Evolutionary conservation across 1,140 invertebrate genomes (phyloP).

Genomic region (Scaptomyza hsui): DNA sequence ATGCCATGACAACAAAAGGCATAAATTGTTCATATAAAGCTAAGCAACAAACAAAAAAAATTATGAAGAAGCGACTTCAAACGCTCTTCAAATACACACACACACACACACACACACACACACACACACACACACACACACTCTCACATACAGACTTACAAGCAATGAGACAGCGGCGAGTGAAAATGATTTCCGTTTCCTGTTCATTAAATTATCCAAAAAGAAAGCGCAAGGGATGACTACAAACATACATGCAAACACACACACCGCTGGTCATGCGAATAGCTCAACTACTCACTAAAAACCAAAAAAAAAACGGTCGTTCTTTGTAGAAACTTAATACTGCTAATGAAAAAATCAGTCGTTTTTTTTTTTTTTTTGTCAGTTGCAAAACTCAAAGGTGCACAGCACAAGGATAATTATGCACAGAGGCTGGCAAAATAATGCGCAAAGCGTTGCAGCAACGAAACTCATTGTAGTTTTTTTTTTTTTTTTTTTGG

Average conservation of each 20-base stretch:
- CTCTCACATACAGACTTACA: neutral
- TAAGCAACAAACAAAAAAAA: slow-evolving; percentile 6
- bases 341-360: neutral
- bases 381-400: no score
- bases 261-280: neutral
- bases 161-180: slow-evolving; percentile 14
- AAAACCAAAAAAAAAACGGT: neutral
- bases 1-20: slow-evolving; percentile 15
- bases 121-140: slow-evolving; percentile 11
- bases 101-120: slow-evolving; percentile 17
- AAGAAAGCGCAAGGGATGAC: slow-evolving; percentile 60
- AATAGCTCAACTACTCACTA: neutral
- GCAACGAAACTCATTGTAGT: no score
- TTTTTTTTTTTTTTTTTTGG: no score
- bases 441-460: no score
- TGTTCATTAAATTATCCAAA: slow-evolving; percentile 74
- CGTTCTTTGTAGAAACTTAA: neutral
- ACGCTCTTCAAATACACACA: neutral
- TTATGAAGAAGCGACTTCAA: neutral
- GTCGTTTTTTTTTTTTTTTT: no score
- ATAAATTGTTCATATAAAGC: slow-evolving; percentile 8
- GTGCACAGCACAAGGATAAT: no score
- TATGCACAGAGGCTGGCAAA: no score
- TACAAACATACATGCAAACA: slow-evolving; percentile 6
- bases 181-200: slow-evolving; percentile 75